Evolutionary conservation across 2,113 vertebrate species (phyloP), one percentile per base, ranked within the genome.

Genomic region (Phylloscopus whistleri): DNA sequence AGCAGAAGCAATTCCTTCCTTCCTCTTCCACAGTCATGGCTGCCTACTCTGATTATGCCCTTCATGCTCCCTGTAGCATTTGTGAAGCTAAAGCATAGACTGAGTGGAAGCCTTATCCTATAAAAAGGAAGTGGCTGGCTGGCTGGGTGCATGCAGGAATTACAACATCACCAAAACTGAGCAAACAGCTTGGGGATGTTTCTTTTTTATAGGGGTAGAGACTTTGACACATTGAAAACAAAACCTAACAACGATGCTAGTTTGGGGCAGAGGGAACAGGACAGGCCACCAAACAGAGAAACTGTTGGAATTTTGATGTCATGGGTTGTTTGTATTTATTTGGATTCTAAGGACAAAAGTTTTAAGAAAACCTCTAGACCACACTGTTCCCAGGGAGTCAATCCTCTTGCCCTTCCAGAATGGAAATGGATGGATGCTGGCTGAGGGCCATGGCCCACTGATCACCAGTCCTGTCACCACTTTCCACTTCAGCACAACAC

Each of bases 381-480:
- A 7, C 28, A 16, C 1, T 4, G 4, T 33, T 70, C 19, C 16
- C 30, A 21, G 33, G 8, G 35, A 51, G 7, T 23, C 10, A 21
- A 2, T 43, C 16, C 6, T 74, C 11, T 69, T 0, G 0, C 7
- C 26, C 8, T 84, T 77, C 27, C 7, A 7, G 7, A 6, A 8
- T 26, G 77, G 49, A 70, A 51, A 14, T 23, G 11, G 43, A 46
- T 0, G 2, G 22, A 13, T 0, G 1, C 4, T 35, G 60, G 15
- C 37, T 44, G 44, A 49, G 28, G 16, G 22, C 11, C 27, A 7
- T 6, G 21, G 17, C 6, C 27, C 5, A 1, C 16, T 22, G 31
- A 53, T 19, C 1, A 1, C 20, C 55, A 7, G 21, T 63, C 12
- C 66, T 11, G 0, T 79, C 39, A 52, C 20, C 19, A 5, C 14